Conservation (phyloP, 2,113 vertebrate species). For the Catagonus wagneri region DNA sequence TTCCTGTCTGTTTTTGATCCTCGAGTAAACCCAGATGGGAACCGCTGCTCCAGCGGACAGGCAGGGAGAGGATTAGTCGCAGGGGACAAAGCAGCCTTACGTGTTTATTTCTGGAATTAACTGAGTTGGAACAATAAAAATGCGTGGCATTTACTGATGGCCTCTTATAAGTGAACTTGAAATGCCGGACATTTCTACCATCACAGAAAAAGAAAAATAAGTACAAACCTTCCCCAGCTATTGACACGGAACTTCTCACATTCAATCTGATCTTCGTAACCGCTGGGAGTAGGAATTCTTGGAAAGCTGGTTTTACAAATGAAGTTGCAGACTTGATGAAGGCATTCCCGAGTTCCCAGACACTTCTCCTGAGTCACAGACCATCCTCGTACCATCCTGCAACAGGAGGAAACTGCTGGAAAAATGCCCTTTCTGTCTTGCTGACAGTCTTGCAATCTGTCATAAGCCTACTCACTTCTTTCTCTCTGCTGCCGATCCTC, state of each 20-base stretch:
- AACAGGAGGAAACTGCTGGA: not conserved
- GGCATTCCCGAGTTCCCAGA: not conserved
- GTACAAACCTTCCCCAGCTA: not conserved
- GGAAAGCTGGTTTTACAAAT: not conserved
- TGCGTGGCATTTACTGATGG: not conserved
- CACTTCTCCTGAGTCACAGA: not conserved
- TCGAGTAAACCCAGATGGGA: not conserved
- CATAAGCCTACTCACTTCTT: not conserved
- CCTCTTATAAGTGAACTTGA: constrained; percentile 50
- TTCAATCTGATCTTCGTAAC: not conserved
- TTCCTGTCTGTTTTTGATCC: not conserved
- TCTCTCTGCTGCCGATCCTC: not conserved
- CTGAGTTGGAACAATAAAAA: constrained; percentile 63
- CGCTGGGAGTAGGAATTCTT: not conserved
- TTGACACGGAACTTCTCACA: constrained; percentile 34
- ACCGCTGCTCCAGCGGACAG: not conserved
- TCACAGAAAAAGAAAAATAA: constrained; percentile 66
- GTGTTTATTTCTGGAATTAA: constrained; percentile 67
- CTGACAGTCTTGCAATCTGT: not conserved
- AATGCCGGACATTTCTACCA: not conserved
- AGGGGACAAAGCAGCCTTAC: not conserved
- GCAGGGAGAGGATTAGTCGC: not conserved
- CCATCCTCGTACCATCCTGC: not conserved
- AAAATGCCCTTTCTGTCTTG: not conserved
- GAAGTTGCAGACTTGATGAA: not conserved